Conservation (phyloP, 2,797 vertebrate genomes). For the Anabas testudineus region DNA sequence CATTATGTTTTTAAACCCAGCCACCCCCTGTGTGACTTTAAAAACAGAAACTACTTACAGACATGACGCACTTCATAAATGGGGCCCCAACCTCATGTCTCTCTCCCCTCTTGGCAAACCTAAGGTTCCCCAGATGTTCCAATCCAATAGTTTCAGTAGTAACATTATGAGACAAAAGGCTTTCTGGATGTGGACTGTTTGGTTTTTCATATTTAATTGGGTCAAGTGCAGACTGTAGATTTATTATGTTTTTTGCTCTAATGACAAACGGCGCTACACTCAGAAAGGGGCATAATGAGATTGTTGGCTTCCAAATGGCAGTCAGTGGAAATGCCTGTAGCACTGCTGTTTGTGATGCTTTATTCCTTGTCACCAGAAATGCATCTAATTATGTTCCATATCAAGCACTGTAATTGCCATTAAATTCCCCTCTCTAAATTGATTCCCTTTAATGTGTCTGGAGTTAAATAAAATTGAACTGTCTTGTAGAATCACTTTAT, state of each 20-base stretch:
- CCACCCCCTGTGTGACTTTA: too few species aligned
- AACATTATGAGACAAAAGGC: too few species aligned
- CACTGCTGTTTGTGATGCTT: slow-evolving; percentile 19
- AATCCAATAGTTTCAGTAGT: too few species aligned
- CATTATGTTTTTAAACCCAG: too few species aligned
- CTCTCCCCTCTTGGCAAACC: too few species aligned
- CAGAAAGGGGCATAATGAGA: slow-evolving; percentile 30
- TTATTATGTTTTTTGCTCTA: slow-evolving; percentile 13
- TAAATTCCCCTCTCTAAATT: slow-evolving; percentile 46
- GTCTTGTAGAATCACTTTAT: slow-evolving; percentile 46
- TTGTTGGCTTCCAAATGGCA: slow-evolving; percentile 39
- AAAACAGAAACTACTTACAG: too few species aligned
- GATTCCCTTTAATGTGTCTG: slow-evolving; percentile 56
- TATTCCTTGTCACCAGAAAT: slow-evolving; percentile 43
- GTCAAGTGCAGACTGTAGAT: slow-evolving; percentile 6
- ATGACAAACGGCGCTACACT: slow-evolving; percentile 30
- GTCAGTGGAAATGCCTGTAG: slow-evolving; percentile 12
- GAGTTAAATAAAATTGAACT: slow-evolving; percentile 55
- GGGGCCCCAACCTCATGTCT: too few species aligned
- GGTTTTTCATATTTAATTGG: slow-evolving; percentile 32
- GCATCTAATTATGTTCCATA: slow-evolving; percentile 53
- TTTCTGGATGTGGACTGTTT: too few species aligned
- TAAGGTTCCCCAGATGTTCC: too few species aligned
- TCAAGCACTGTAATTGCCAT: slow-evolving; percentile 51
- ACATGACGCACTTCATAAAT: too few species aligned